Conservation (phyloP, 2,113 vertebrate species). For the Diphyllodes magnificus region DNA sequence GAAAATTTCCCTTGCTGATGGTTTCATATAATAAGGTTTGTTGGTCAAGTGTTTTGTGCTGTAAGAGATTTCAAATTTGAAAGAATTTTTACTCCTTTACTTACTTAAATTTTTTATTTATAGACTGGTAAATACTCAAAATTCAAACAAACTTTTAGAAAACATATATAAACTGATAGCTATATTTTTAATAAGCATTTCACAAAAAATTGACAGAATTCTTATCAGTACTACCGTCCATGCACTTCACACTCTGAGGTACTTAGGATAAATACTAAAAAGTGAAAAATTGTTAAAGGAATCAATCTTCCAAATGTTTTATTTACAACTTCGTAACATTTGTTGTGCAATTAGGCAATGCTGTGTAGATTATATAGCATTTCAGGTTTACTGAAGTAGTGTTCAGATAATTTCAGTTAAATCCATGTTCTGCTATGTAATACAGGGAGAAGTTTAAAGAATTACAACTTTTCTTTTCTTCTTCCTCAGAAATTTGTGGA, state of each 20-base stretch:
- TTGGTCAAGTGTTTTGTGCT: background rate
- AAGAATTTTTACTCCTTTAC: background rate
- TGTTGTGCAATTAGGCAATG: background rate
- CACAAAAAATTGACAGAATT: background rate
- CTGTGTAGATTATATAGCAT: background rate
- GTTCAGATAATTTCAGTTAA: background rate
- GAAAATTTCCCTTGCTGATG: background rate
- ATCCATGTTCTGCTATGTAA: background rate
- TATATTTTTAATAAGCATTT: background rate
- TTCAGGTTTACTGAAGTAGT: background rate
- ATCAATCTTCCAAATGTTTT: background rate
- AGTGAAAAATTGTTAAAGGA: background rate
- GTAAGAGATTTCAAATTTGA: background rate
- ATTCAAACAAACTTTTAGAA: background rate
- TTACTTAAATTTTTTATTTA: background rate
- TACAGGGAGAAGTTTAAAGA: background rate
- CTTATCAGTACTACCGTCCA: background rate
- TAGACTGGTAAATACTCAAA: background rate
- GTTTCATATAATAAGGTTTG: background rate
- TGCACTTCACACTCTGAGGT: background rate
- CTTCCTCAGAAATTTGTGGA: slow-evolving; percentile 91
- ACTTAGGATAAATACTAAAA: background rate
- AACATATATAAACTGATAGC: background rate
- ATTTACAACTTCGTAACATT: background rate
- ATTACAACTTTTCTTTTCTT: background rate